Evolutionary conservation across 2,797 vertebrate species (phyloP).

Genomic region (Hippoglossus hippoglossus): DNA sequence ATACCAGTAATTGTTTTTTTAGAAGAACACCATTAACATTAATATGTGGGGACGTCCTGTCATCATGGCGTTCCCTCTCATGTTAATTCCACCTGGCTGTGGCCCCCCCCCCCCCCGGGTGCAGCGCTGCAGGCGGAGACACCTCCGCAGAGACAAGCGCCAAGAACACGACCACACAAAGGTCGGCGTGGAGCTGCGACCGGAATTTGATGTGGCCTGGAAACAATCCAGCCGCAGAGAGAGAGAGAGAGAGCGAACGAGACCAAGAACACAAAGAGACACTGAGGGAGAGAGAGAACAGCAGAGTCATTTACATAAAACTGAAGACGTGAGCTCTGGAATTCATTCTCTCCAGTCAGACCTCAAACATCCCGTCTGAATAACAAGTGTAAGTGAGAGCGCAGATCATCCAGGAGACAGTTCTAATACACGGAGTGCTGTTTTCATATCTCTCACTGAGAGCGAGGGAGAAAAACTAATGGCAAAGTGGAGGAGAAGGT

Average conservation of each 20-base stretch:
- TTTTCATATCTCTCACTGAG: constrained; percentile 42
- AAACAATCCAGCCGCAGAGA: background rate
- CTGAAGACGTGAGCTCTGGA: constrained; percentile 15
- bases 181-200: constrained; percentile 24
- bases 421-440: background rate
- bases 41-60: no score
- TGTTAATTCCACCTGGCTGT: background rate
- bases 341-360: constrained; percentile 43
- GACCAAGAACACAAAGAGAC: background rate
- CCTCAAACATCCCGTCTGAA: constrained; percentile 49
- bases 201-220: background rate
- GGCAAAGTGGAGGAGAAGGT: constrained; percentile 35
- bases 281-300: background rate
- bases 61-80: background rate
- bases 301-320: constrained; percentile 43
- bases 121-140: constrained; percentile 15
- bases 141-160: constrained; percentile 6
- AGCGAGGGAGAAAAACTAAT: constrained; percentile 35
- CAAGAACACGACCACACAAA: background rate
- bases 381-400: constrained; percentile 47
- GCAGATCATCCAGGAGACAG: constrained; percentile 38
- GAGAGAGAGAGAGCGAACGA: background rate
- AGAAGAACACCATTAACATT: no score
- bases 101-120: background rate
- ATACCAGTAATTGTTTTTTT: no score